Percentiles rank a stretch among this genome's conserved stretches.
Conservation (phyloP, 2,113 vertebrate genomes). For the Piaya cayana region DNA sequence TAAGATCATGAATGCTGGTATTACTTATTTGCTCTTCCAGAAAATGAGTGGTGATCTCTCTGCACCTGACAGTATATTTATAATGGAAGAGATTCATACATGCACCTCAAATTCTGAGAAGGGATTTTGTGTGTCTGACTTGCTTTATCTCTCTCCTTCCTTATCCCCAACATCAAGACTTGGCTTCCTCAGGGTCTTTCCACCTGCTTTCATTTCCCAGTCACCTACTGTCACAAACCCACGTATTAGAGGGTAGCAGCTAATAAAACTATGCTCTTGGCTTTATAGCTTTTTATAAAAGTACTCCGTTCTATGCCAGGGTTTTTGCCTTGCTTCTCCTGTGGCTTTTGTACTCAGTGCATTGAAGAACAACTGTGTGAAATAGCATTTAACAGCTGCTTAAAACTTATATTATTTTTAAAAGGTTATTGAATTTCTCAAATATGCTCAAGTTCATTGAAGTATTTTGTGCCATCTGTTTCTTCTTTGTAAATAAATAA, state of each 20-base stretch:
- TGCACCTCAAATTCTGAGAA: not conserved
- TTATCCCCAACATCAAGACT: not conserved
- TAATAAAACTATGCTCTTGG: not conserved
- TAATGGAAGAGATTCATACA: not conserved
- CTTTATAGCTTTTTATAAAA: not conserved
- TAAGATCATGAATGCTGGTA: not conserved
- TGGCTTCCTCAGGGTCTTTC: not conserved
- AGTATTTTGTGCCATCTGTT: conserved; percentile 4
- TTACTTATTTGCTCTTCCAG: not conserved
- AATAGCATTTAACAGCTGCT: not conserved
- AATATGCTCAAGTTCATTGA: not conserved
- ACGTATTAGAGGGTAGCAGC: not conserved
- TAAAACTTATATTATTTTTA: not conserved
- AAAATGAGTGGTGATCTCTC: not conserved
- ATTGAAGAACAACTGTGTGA: not conserved
- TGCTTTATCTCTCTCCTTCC: not conserved
- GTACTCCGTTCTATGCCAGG: not conserved
- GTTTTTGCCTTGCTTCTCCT: not conserved
- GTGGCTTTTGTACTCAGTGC: not conserved
- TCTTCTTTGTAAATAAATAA: conserved; percentile 7
- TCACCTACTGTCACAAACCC: not conserved
- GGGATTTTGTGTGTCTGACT: not conserved
- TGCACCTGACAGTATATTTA: not conserved
- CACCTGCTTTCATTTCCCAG: not conserved
- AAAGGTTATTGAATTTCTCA: not conserved